Evolutionary conservation across 2,113 vertebrate genomes (phyloP).

Genomic region (Cephalopterus ornatus): DNA sequence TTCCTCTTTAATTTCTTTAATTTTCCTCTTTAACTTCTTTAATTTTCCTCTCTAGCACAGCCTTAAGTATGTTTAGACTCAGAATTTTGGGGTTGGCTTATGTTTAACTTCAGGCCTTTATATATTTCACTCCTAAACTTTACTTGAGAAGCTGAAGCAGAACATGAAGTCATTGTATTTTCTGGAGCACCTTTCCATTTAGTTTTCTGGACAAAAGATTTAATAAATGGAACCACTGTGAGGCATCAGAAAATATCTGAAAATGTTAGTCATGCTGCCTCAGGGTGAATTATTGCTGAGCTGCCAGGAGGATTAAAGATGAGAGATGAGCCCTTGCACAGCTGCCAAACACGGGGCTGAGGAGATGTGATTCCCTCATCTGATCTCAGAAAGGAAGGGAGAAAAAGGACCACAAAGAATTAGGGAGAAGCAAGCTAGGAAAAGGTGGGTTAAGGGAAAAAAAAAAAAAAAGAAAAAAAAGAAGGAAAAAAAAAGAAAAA

Average conservation of each 20-base stretch:
- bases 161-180: neutral
- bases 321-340: neutral
- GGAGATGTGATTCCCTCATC: neutral
- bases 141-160: neutral
- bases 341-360: neutral
- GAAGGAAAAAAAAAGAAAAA: accelerated
- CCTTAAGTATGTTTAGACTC: neutral
- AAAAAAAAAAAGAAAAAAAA: too few species aligned
- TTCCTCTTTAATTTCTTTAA: neutral
- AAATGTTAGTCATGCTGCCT: neutral
- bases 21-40: neutral
- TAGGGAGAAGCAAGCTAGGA: neutral
- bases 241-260: neutral
- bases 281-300: neutral
- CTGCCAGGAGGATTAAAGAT: neutral
- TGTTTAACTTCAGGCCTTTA: neutral
- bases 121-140: neutral
- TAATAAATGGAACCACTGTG: neutral
- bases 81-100: neutral
- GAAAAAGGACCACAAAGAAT: neutral
- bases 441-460: neutral
- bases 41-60: neutral
- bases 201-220: neutral
- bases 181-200: neutral
- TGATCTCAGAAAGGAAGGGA: neutral